phyloP scores from a whole-genome alignment of 2,113 vertebrate genomes.

The Dromaius novaehollandiae region DNA sequence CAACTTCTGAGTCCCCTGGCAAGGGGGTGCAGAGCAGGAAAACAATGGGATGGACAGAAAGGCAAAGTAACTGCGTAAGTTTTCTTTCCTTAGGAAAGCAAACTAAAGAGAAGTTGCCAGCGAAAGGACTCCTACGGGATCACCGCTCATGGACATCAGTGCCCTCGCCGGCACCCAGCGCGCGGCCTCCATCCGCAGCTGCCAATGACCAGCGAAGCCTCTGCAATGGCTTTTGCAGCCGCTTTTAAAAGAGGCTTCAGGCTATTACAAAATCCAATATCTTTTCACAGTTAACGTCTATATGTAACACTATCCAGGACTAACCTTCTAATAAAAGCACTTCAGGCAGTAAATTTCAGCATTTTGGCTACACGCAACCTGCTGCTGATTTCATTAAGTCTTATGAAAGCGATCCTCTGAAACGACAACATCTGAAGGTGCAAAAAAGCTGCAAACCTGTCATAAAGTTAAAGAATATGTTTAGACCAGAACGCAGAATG shows the following conservation, averaged over 20 bases:
- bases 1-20: not conserved
- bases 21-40: not conserved
- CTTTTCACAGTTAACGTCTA: not conserved
- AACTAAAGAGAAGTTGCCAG: not conserved
- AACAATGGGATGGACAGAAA: not conserved
- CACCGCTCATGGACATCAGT: accelerated
- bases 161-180: not conserved
- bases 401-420: not conserved
- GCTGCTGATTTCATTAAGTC: not conserved
- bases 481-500: not conserved
- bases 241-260: not conserved
- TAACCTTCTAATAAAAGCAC: not conserved
- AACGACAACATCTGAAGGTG: not conserved
- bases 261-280: not conserved
- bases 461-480: not conserved
- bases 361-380: not conserved
- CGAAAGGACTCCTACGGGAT: not conserved
- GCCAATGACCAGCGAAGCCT: not conserved
- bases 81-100: not conserved
- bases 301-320: not conserved
- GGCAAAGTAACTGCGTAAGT: not conserved
- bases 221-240: not conserved
- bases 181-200: not conserved
- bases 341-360: not conserved
- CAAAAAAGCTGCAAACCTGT: not conserved